Base-by-base conservation (phyloP, 2,888 invertebrate genomes). In the Scaptodrosophila latifasciaeformis region DNA sequence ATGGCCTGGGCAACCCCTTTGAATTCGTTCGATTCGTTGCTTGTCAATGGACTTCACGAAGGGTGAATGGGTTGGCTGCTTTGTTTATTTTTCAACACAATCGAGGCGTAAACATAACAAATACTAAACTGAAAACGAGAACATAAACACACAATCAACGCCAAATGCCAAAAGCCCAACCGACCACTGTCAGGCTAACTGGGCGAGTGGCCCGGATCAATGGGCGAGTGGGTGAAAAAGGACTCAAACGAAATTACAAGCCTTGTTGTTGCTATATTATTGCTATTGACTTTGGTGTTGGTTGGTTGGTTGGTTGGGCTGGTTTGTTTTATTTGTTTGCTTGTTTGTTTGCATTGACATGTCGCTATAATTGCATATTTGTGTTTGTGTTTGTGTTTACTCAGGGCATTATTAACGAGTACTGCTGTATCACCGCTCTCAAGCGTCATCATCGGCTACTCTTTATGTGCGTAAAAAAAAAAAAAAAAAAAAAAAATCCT, bases 91-190 rank as follows among this genome's bases (percentile, higher is more conserved):
- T 75, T 61, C 81, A 81, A 54, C 71, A 59, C 68, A 70, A 81
- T 64, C 75, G 71, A 78, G 76, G 76, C 79, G 75, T 70, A 70
- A 78, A 60, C 62, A 64, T 60, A 81, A 75, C 76, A 76, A 78
- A 81, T 76, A 76, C 42, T 54, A 62, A 54, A 62, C 49, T 54
- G 61, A 54, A 65, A 55, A 58, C 58, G 24, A 24, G 24, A 5
- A 17, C 31, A 45, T 42, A 30, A 10, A 46, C 13, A 27, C 1
- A 30, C 18, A 39, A 2, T 13, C 18, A 37, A n/a, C 24, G 18
- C 42, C 19, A 12, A 37, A 15, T 46, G 43, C 37, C 30, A 44
- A 34, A 21, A 27, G 24, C 3, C 4, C 24, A 3, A 24, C 7
- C 24, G 24, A n/a, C 37, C 49, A 21, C 56, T 7, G 44, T 34